Evolutionary conservation across 2,888 invertebrate species (phyloP).

Genomic region (Cataglyphis cursor): DNA sequence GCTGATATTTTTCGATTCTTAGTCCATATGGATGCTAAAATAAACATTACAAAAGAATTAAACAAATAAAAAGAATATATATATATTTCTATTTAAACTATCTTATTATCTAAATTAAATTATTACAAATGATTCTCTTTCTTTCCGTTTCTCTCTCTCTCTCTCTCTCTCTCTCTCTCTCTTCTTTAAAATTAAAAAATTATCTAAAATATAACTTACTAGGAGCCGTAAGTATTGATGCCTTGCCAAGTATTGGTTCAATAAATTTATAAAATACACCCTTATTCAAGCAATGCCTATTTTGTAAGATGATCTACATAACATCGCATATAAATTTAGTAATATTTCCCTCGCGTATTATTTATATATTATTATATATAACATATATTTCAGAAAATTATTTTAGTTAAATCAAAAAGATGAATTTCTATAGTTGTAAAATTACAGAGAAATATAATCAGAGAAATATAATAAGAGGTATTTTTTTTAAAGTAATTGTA

Average conservation of each 20-base stretch:
- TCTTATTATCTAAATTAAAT: background rate
- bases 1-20: background rate
- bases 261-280: background rate
- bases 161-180: too few species aligned
- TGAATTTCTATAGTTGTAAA: background rate
- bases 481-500: background rate
- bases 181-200: background rate
- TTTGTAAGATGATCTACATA: background rate
- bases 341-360: background rate
- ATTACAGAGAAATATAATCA: background rate
- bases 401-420: background rate
- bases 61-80: background rate
- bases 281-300: background rate
- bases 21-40: background rate
- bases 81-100: background rate
- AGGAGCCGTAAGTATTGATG: background rate
- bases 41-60: background rate
- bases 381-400: background rate
- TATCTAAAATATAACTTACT: background rate
- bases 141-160: too few species aligned
- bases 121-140: background rate
- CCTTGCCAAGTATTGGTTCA: background rate
- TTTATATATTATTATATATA: background rate
- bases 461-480: background rate
- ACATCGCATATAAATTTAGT: background rate